A percentile compares a stretch with the other conserved stretches of the same genome.
These are phyloP conservation scores for Toxotes jaculatrix DNA, from an alignment of 2,113 vertebrate genomes.

Conservation along the genomic window DNA sequence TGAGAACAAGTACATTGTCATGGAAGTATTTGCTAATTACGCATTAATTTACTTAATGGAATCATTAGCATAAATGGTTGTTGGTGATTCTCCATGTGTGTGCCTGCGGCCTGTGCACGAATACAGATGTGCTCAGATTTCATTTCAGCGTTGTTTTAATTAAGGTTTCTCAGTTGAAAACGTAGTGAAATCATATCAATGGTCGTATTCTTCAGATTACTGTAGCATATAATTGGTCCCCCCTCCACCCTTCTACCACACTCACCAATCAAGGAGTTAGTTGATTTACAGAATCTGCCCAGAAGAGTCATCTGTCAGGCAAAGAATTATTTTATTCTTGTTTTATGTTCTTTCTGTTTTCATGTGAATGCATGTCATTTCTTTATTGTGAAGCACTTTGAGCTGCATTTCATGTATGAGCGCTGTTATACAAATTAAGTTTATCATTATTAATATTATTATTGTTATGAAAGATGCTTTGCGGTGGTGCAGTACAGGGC, in stretches of 20 bases:
- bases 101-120: background rate
- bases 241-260: too few relatives aligned
- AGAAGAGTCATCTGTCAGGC: too few relatives aligned
- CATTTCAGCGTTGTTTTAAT: conserved; percentile 22
- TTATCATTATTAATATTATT: too few relatives aligned
- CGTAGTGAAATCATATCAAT: conserved; percentile 23
- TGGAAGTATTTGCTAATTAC: conserved; percentile 50
- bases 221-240: background rate
- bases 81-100: background rate
- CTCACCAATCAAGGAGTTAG: too few relatives aligned
- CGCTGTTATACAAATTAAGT: too few relatives aligned
- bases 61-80: conserved; percentile 32
- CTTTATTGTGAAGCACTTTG: too few relatives aligned
- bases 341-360: too few relatives aligned
- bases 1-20: conserved; percentile 29
- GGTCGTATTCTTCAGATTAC: conserved; percentile 29
- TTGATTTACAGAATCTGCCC: too few relatives aligned
- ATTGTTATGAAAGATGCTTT: conserved; percentile 30
- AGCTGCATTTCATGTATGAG: too few relatives aligned
- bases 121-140: conserved; percentile 20
- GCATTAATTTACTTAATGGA: conserved; percentile 53
- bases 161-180: conserved; percentile 8
- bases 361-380: too few relatives aligned
- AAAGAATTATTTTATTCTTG: too few relatives aligned
- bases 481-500: background rate